Percentiles rank a stretch among this genome's conserved stretches.
phyloP scores from a whole-genome alignment of 2,113 vertebrate species.

The Caloenas nicobarica region DNA sequence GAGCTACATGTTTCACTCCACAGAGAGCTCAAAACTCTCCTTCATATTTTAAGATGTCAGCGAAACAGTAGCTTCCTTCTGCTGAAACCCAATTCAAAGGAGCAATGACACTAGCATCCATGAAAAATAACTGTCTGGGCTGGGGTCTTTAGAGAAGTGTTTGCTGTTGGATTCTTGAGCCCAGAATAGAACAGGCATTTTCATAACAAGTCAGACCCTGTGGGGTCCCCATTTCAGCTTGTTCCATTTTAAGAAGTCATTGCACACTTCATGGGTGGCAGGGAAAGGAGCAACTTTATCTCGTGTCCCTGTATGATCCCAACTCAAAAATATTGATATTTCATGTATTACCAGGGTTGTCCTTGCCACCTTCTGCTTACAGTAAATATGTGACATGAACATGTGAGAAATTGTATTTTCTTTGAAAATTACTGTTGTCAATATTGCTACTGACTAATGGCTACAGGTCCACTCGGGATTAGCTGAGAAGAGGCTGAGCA shows the following conservation, averaged over 20 bases:
- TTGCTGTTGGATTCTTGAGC: constrained; percentile 7
- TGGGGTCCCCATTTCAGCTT: not conserved
- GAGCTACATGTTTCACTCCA: constrained; percentile 59
- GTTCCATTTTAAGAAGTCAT: not conserved
- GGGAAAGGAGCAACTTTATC: not conserved
- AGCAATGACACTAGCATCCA: constrained; percentile 41
- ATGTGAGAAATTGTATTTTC: not conserved
- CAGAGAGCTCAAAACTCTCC: constrained; percentile 39
- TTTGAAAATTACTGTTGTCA: not conserved
- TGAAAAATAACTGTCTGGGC: constrained; percentile 71
- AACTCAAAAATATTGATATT: not conserved
- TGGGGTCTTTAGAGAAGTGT: constrained; percentile 12
- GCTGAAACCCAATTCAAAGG: constrained; percentile 66
- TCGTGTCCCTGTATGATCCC: not conserved
- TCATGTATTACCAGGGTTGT: not conserved
- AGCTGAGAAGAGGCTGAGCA: not conserved
- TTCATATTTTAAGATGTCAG: constrained; percentile 73
- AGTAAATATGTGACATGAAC: not conserved
- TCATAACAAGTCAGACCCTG: not conserved
- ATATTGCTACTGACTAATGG: not conserved
- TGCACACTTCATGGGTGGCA: not conserved
- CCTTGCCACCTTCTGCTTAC: not conserved
- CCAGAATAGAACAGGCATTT: not conserved
- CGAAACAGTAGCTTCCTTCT: constrained; percentile 71
- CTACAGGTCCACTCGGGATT: not conserved